phyloP scores from a whole-genome alignment of 2,113 vertebrate species.

The Platichthys flesus region DNA sequence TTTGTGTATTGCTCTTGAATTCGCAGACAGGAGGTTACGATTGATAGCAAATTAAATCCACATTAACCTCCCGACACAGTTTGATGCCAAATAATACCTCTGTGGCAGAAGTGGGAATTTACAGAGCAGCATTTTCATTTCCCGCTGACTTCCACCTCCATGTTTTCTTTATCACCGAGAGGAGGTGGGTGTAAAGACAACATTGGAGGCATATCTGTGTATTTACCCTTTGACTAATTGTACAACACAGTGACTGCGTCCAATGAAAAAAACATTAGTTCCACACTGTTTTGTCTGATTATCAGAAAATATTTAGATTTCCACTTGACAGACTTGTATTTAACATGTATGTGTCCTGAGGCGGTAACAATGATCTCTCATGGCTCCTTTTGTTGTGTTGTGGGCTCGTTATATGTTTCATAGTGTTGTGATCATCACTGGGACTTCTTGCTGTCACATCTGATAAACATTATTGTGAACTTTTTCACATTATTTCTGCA shows the following conservation, averaged over 20 bases:
- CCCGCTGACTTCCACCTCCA: neutral
- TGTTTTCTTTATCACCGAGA: constrained; percentile 2
- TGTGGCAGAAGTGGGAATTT: constrained; percentile 19
- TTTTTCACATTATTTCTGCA: neutral
- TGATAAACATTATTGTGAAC: too few relatives aligned
- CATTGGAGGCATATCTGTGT: neutral
- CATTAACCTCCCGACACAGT: constrained; percentile 74
- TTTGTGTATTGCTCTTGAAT: constrained; percentile 58
- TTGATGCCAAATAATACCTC: constrained; percentile 60
- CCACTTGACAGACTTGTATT: neutral
- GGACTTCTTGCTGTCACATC: too few relatives aligned
- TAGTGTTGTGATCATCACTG: neutral
- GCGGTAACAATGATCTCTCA: neutral
- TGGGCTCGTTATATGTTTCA: neutral
- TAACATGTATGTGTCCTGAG: neutral
- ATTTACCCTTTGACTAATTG: too few relatives aligned
- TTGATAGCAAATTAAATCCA: constrained; percentile 80
- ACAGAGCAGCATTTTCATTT: constrained; percentile 7
- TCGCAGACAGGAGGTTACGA: constrained; percentile 59
- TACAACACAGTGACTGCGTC: too few relatives aligned
- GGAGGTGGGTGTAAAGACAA: neutral
- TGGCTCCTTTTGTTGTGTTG: neutral
- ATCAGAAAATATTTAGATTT: neutral
- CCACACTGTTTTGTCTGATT: neutral
- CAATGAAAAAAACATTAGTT: too few relatives aligned